These are phyloP conservation scores for Perdita meconis DNA, from an alignment of 2,888 invertebrate species.

Conservation along the genomic window DNA sequence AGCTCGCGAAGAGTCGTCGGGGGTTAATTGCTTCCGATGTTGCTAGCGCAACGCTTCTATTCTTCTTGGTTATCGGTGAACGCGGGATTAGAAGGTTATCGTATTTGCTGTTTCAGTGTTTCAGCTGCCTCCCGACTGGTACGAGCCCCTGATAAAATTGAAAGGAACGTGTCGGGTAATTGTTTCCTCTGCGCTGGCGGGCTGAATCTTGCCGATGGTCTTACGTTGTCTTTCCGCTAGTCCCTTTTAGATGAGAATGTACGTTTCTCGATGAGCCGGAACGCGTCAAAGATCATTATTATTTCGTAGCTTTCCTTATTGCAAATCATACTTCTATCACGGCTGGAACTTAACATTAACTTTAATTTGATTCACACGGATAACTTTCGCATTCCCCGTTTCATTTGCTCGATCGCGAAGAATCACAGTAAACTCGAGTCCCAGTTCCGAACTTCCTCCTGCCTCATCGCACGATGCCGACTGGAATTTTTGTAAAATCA, in stretches of 20 bases:
- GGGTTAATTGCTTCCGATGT: conserved; percentile 50
- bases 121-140: not conserved
- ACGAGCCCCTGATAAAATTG: conserved; percentile 22
- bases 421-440: not conserved
- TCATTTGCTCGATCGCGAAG: conserved; percentile 8
- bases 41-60: conserved; percentile 34
- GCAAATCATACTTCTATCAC: not conserved
- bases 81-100: conserved; percentile 41
- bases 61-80: conserved; percentile 24
- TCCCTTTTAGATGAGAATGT: too few species aligned
- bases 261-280: too few species aligned
- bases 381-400: not conserved
- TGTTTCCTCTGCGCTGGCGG: not conserved
- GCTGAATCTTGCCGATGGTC: not conserved
- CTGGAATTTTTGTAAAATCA: not conserved
- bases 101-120: conserved; percentile 41
- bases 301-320: not conserved
- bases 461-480: not conserved
- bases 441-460: not conserved
- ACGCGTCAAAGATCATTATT: too few species aligned
- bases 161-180: conserved; percentile 39
- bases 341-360: not conserved
- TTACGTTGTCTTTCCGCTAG: too few species aligned
- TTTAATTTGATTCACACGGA: not conserved
- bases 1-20: conserved; percentile 36